Evolutionary conservation across 2,113 vertebrate genomes (phyloP).

Genomic region (Myrmecobius fasciatus): DNA sequence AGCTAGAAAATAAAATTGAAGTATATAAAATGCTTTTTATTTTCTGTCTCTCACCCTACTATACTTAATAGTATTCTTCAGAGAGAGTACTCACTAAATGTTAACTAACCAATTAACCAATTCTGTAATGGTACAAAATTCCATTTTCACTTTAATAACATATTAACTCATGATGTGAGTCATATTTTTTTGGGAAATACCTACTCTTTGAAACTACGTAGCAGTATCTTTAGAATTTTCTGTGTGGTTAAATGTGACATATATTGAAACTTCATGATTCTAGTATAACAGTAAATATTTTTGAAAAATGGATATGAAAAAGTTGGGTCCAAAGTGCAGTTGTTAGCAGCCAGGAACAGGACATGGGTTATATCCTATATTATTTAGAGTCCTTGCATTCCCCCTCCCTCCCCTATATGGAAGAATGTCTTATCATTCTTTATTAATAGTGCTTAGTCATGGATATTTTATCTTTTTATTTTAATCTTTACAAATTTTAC

Average conservation of each 20-base stretch:
- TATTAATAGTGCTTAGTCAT: neutral
- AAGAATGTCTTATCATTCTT: neutral
- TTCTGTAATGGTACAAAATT: slow-evolving; percentile 23
- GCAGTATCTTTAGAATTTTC: slow-evolving; percentile 55
- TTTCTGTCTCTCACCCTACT: neutral
- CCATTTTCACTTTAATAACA: slow-evolving; percentile 52
- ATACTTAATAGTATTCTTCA: neutral
- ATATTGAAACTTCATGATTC: slow-evolving; percentile 54
- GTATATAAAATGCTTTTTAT: neutral
- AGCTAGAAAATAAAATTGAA: neutral
- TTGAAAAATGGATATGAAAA: slow-evolving; percentile 4
- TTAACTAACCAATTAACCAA: slow-evolving; percentile 23
- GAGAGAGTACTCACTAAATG: neutral
- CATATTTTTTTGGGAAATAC: slow-evolving; percentile 45
- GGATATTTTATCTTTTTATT: neutral
- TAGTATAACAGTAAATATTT: slow-evolving; percentile 42
- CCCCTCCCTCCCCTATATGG: too few relatives aligned
- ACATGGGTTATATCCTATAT: neutral
- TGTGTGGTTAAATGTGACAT: slow-evolving; percentile 50
- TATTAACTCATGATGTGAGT: slow-evolving; percentile 34
- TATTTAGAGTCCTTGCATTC: neutral
- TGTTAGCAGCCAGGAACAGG: neutral
- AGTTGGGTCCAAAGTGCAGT: neutral
- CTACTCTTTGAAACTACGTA: slow-evolving; percentile 41
- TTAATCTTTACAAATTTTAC: neutral